Conservation (phyloP, 2,888 invertebrate genomes). For the Julus scanicus region DNA sequence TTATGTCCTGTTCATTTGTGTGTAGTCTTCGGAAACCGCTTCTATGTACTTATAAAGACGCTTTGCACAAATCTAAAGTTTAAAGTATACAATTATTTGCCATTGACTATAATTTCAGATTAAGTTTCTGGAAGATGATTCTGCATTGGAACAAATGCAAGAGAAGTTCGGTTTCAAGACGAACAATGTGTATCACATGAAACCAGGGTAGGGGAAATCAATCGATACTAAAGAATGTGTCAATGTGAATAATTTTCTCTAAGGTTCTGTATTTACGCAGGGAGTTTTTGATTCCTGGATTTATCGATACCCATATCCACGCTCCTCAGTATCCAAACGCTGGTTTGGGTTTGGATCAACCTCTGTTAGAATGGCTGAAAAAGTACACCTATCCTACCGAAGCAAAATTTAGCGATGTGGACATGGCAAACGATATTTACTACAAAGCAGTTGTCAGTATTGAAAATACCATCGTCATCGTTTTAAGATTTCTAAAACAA, state of each 20-base stretch:
- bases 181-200: conserved; percentile 37
- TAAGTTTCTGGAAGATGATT: conserved; percentile 47
- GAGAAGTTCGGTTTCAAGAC: not conserved
- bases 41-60: no score
- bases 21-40: no score
- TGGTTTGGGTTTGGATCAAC: conserved; percentile 83
- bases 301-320: conserved; percentile 90
- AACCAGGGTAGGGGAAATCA: not conserved
- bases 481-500: not conserved
- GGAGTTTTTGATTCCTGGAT: conserved; percentile 83
- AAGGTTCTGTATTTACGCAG: conserved; percentile 60
- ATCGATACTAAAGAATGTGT: not conserved
- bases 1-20: no score
- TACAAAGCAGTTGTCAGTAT: conserved; percentile 80
- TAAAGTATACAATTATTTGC: not conserved
- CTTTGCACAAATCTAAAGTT: no score
- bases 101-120: conserved; percentile 32
- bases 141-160: conserved; percentile 18
- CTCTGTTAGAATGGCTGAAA: conserved; percentile 85
- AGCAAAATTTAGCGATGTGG: conserved; percentile 74
- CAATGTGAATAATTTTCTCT: not conserved
- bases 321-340: conserved; percentile 89
- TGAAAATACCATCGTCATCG: not conserved
- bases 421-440: conserved; percentile 79
- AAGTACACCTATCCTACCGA: conserved; percentile 88